phyloP scores from a whole-genome alignment of 2,797 vertebrate species.

The Acipenser transmontanus region DNA sequence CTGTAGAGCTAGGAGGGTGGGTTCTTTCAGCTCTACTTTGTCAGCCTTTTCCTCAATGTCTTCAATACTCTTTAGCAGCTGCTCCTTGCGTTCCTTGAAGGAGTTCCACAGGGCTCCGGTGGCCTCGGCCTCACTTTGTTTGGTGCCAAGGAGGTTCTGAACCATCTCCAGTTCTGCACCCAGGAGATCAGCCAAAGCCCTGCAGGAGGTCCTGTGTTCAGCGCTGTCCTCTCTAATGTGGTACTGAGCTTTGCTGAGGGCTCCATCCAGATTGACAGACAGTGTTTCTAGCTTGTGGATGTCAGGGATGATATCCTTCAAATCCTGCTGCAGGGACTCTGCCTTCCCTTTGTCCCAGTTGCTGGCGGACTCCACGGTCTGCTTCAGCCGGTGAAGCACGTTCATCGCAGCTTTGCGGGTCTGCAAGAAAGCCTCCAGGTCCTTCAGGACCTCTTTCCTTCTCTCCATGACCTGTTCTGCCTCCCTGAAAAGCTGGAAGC shows the following conservation, averaged over 20 bases:
- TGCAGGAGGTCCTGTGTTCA: slow-evolving; percentile 65
- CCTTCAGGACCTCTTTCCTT: slow-evolving; percentile 61
- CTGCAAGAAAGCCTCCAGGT: slow-evolving; percentile 65
- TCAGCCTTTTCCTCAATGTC: slow-evolving; percentile 72
- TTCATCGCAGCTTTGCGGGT: slow-evolving; percentile 40
- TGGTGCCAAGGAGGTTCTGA: slow-evolving; percentile 75
- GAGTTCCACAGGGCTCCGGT: slow-evolving; percentile 66
- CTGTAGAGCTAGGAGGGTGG: slow-evolving; percentile 73
- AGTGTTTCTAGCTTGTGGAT: slow-evolving; percentile 67
- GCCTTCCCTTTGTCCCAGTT: slow-evolving; percentile 77
- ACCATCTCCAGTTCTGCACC: slow-evolving; percentile 57
- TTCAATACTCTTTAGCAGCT: slow-evolving; percentile 71
- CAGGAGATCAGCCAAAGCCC: slow-evolving; percentile 68
- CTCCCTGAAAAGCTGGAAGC: slow-evolving; percentile 75
- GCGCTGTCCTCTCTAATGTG: slow-evolving; percentile 57
- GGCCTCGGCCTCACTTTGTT: slow-evolving; percentile 81
- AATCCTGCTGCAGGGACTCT: slow-evolving; percentile 62
- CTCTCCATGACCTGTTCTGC: slow-evolving; percentile 65
- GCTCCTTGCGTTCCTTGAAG: slow-evolving; percentile 74
- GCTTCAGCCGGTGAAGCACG: slow-evolving; percentile 57
- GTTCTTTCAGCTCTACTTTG: slow-evolving; percentile 62
- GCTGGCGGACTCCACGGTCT: slow-evolving; percentile 65
- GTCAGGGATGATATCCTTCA: slow-evolving; percentile 57
- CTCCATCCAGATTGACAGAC: slow-evolving; percentile 72
- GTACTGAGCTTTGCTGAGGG: slow-evolving; percentile 79